Percentiles rank a stretch among this genome's conserved stretches.
These are phyloP conservation scores for Eristalis pertinax DNA, from an alignment of 2,888 invertebrate species.

Conservation along the genomic window DNA sequence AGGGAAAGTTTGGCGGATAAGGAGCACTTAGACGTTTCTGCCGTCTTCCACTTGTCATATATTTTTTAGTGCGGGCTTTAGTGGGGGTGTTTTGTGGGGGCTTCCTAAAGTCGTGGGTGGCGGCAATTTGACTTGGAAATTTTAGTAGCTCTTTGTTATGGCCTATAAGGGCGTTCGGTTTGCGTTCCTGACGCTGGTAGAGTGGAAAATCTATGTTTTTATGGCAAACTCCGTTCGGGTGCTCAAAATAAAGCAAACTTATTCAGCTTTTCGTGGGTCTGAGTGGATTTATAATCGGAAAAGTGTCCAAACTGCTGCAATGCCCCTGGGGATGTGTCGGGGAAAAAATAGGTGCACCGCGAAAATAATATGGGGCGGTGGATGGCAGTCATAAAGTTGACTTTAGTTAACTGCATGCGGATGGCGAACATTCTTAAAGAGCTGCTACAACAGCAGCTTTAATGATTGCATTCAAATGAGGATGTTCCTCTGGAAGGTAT, in stretches of 20 bases:
- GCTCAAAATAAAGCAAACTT: neutral
- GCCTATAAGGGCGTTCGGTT: neutral
- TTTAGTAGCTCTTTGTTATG: slow-evolving; percentile 4
- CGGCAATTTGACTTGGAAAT: slow-evolving; percentile 35
- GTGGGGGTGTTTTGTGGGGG: neutral
- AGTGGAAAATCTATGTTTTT: neutral
- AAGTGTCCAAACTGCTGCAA: too few relatives aligned
- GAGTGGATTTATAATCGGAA: neutral
- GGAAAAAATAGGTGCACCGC: too few relatives aligned
- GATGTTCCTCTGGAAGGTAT: too few relatives aligned
- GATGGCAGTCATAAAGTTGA: too few relatives aligned
- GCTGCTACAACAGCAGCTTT: too few relatives aligned
- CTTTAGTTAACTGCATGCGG: too few relatives aligned
- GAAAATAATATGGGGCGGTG: too few relatives aligned
- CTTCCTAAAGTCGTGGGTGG: neutral
- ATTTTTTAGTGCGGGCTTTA: slow-evolving; percentile 11
- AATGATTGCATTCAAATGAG: too few relatives aligned
- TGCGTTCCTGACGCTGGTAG: neutral
- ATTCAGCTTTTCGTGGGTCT: neutral
- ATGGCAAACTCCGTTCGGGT: neutral
- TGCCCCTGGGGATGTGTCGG: too few relatives aligned
- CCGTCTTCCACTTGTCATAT: slow-evolving; percentile 4
- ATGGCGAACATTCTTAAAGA: too few relatives aligned
- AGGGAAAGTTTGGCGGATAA: slow-evolving; percentile 34
- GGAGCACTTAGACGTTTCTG: slow-evolving; percentile 4